These are phyloP conservation scores for Peucedramus taeniatus DNA, from an alignment of 2,113 vertebrate genomes.

Conservation along the genomic window DNA sequence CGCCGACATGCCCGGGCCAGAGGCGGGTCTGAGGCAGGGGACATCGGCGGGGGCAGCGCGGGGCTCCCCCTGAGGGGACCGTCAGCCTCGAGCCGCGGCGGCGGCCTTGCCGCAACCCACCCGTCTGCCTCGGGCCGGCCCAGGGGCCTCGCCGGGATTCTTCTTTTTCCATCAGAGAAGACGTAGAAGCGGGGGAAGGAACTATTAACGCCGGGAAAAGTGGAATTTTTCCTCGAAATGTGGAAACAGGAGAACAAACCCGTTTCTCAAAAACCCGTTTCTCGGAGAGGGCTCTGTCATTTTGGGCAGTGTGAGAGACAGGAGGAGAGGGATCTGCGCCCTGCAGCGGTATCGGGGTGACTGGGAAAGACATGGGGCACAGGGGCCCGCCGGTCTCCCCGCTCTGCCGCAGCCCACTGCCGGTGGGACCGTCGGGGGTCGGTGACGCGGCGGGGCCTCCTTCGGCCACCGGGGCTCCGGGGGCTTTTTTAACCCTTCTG, in stretches of 20 bases:
- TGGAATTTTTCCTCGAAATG: background rate
- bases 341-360: background rate
- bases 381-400: too few species aligned
- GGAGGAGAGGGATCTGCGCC: background rate
- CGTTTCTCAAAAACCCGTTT: too few species aligned
- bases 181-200: background rate
- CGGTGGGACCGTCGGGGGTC: background rate
- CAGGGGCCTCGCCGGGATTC: background rate
- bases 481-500: background rate
- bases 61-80: background rate
- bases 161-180: background rate
- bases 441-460: background rate
- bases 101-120: background rate
- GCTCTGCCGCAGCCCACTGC: background rate
- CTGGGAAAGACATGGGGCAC: too few species aligned
- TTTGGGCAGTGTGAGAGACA: background rate
- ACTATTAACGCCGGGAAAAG: background rate
- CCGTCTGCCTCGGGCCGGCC: background rate
- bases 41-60: background rate
- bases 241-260: background rate
- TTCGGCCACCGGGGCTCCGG: background rate
- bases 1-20: background rate
- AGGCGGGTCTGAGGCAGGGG: background rate
- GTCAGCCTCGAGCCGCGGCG: background rate
- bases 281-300: too few species aligned